Conservation (phyloP, 2,888 invertebrate genomes). For the Troides aeacus region DNA sequence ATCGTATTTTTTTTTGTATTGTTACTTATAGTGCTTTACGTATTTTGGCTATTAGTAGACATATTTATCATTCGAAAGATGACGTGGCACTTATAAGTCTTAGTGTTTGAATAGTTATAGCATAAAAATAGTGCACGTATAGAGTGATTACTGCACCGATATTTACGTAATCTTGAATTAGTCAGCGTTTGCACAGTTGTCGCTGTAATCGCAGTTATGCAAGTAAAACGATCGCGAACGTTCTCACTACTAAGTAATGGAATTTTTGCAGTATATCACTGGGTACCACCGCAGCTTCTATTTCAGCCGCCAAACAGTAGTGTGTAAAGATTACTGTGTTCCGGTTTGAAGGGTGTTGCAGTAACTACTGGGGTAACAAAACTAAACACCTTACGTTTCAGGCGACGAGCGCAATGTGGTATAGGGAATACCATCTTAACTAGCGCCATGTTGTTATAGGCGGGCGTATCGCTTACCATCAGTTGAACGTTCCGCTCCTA, state of each 20-base stretch:
- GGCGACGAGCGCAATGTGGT: too few relatives aligned
- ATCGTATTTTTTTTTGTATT: neutral
- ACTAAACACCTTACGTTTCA: too few relatives aligned
- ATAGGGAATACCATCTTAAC: too few relatives aligned
- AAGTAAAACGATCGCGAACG: conserved; percentile 5
- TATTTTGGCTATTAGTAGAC: neutral
- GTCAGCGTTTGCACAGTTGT: conserved; percentile 13
- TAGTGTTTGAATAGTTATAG: neutral
- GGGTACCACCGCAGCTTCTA: too few relatives aligned
- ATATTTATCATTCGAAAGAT: neutral
- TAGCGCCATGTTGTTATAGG: too few relatives aligned
- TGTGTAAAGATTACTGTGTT: too few relatives aligned
- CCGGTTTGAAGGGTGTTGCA: too few relatives aligned
- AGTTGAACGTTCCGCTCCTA: too few relatives aligned
- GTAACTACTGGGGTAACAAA: too few relatives aligned
- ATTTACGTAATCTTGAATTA: conserved; percentile 4
- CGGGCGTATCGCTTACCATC: too few relatives aligned
- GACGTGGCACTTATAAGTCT: neutral
- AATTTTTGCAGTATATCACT: neutral
- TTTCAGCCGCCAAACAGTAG: too few relatives aligned
- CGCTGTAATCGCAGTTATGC: conserved; percentile 5
- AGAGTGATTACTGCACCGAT: neutral
- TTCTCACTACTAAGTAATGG: neutral
- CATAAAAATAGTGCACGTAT: neutral
- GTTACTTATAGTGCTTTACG: neutral